Evolutionary conservation across 2,888 invertebrate genomes (phyloP), one percentile per base, ranked within the genome.

Genomic region (Aphrophora alni): DNA sequence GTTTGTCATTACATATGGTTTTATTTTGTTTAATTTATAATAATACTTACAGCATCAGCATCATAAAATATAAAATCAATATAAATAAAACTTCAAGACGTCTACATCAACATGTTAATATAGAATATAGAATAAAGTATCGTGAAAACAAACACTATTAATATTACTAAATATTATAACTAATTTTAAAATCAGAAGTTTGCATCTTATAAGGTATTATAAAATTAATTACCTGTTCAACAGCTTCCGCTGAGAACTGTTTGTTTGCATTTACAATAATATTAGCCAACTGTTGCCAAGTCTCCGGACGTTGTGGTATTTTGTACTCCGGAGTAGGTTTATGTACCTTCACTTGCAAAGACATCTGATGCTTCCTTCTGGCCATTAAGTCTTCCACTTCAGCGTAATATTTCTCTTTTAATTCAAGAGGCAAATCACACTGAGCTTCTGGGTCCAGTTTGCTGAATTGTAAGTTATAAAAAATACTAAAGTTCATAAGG

Each of bases 231-330:
- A 81, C 81, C 26, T 71, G 21, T 38, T 81, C 71, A 7, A 75
- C 72, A 38, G 73, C 73, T 25, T 81, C 81, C 25, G 78, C 81
- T n/a, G 51, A 75, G 28, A 81, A 68, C 59, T 75, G 78, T 3
- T 68, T 74, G 24, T 79, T 59, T 7, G 78, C 51, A n/a, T 73
- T 69, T 1, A 69, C 25, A 33, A 79, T 51, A 59, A 79, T 25
- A 14, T 68, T 73, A 25, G 74, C 44, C 78, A 79, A 25, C 38
- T 79, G 78, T 26, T 74, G 51, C 78, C 78, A 79, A 1, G 78
- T 33, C 14, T 59, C 38, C 7, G 74, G 74, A 0, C 74, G 78
- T 28, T 44, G 69, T 12, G 78, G 74, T 12, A 79, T 26, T 7
- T 59, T 74, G 38, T 26, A 79, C 21, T 44, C 51, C 17, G 78